A percentile compares a stretch with the other conserved stretches of the same genome.
These are phyloP conservation scores for Hipparchia semele DNA, from an alignment of 2,888 invertebrate species.

Conservation along the genomic window DNA sequence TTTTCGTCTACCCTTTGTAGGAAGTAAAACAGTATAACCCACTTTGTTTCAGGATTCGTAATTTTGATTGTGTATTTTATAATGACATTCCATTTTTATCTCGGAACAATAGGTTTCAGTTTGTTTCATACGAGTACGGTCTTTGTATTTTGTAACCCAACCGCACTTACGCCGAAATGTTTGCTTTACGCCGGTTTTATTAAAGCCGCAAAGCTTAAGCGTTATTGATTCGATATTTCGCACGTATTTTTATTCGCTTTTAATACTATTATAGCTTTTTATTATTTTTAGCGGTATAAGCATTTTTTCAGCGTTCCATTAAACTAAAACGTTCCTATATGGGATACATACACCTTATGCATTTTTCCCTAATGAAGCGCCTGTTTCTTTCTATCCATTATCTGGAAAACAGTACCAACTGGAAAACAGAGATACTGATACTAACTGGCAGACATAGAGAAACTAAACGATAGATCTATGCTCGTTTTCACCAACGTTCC, in stretches of 20 bases:
- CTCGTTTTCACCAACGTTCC: no score
- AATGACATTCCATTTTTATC: background rate
- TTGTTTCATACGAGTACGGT: background rate
- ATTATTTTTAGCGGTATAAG: background rate
- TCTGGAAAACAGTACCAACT: no score
- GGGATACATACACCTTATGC: no score
- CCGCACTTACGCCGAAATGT: slow-evolving; percentile 22
- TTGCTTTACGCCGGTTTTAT: slow-evolving; percentile 23
- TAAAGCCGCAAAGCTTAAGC: slow-evolving; percentile 23
- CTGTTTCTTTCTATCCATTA: background rate
- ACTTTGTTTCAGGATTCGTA: background rate
- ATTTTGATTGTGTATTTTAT: background rate
- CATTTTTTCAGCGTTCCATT: background rate
- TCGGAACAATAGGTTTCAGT: background rate
- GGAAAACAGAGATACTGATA: no score
- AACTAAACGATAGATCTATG: no score
- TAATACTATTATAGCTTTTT: background rate
- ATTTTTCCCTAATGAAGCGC: background rate
- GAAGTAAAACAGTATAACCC: background rate
- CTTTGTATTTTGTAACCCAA: slow-evolving; percentile 8
- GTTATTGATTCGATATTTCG: slow-evolving; percentile 16
- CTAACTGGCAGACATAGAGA: no score
- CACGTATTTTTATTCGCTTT: slow-evolving; percentile 5
- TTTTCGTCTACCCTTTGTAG: no score
- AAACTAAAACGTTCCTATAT: background rate